Base-by-base conservation (phyloP, 2,797 vertebrate species). In the Distichodus sexfasciatus region DNA sequence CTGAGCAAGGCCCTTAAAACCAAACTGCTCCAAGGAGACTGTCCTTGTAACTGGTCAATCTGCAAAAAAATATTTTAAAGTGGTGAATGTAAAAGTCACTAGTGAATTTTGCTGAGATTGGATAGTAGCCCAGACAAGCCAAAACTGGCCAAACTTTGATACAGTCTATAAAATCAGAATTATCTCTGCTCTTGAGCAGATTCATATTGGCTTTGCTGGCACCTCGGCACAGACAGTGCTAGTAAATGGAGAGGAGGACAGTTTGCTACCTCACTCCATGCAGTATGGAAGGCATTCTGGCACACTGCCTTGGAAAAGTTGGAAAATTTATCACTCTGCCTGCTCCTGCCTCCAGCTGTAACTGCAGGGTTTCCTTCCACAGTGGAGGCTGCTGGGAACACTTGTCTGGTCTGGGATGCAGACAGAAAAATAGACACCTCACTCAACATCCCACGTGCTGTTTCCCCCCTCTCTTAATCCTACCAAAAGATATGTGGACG, bases 361-460 rank as follows among this genome's bases (percentile, higher is more conserved):
- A 33, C 50, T 33, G 17, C 40, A 21, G 50, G 29, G 11, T 33
- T 59, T 44, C 33, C 10, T 31, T 55, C 19, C 41, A 14, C 6
- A 38, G 26, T 6, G 59, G 43, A 51, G 38, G 21, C 15, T 11
- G 26, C 29, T 60, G 17, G 11, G 26, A 38, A 43, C 46, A 64
- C 36, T 29, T 44, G 62, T 72, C 55, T 72, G 61, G 40, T 48
- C 48, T 65, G 41, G 3, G 19, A 58, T 19, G 11, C 26, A 62
- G 35, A 48, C 59, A 65, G 41, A 44, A 58, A 64, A 9, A 60
- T 8, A 64, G 33, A 69, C 57, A 43, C 24, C 26, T 8, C 38
- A 17, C n/a, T 66, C 26, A 48, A 60, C 23, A 28, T 12, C 55
- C 41, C 47, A 44, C 67, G 19, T 69, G 51, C 58, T 47, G 17